Base-by-base conservation (phyloP, 2,888 invertebrate species). In the Drosophila colorata region DNA sequence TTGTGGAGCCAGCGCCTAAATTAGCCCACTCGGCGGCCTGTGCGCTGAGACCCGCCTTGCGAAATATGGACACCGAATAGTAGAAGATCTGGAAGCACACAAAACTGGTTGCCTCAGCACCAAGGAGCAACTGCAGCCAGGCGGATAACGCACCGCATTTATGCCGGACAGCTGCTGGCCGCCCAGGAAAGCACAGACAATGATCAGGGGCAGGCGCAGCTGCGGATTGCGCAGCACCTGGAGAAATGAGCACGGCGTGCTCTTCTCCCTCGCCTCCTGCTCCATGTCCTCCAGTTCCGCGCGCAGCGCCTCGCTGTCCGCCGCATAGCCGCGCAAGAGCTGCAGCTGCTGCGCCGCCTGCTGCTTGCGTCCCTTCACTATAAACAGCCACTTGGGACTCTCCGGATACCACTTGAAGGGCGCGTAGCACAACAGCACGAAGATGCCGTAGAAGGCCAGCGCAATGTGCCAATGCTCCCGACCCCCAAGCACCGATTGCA, bases 121-220 rank as follows among this genome's bases (percentile, higher is more conserved):
- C 3, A 5, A 20, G 7, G 35, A 16, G 4, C 2, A 52, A 4
- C 7, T 47, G n/a, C 5, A 28, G 1, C 25, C 18, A 37, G 13
- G 25, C 25, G 2, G 5, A 5, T 13, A 65, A 93, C 94, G 93
- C 91, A 97, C 97, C 70, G 97, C 97, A 92, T 98, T 98, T 67
- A 98, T 97, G 48, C 98, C 98, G 75, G 96, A 96, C 64, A 97
- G 94, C 92, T 98, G 98, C 92, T 98, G 98, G 0, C 98, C 97
- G 13, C 95, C 95, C 52, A 90, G 80, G 93, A 96, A 94, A 63
- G 95, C 93, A 85, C 96, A 95, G 3, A 96, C 95, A 60, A 98
- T 94, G 44, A 96, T 90, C 38, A 98, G 90, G 0, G 98, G 96
- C 87, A 97, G 93, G 8, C 94, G 91, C 20, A 96, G 92, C 3